Conservation (phyloP, 1,140 invertebrate genomes). For the Drosophila gunungcola region DNA sequence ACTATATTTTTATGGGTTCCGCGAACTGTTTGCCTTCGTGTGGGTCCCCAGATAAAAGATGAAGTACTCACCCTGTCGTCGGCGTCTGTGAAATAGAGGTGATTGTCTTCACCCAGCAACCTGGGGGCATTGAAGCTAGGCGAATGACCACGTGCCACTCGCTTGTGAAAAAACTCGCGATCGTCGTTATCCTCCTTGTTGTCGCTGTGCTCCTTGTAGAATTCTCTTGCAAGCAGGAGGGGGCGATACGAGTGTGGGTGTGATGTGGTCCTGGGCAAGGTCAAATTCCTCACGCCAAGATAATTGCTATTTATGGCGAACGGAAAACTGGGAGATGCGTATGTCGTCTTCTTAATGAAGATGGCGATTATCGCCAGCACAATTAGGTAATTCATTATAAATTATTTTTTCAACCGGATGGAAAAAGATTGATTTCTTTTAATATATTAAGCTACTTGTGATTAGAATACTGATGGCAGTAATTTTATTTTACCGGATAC, state of each 20-base stretch:
- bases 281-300: constrained; percentile 24
- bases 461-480: background rate
- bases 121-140: constrained; percentile 19
- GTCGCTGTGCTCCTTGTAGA: background rate
- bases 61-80: constrained; percentile 56
- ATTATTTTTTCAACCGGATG: background rate
- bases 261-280: constrained; percentile 20
- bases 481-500: constrained; percentile 5
- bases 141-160: constrained; percentile 39
- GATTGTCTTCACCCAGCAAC: constrained; percentile 37
- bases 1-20: constrained; percentile 49
- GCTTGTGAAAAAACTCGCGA: constrained; percentile 12
- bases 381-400: constrained; percentile 14
- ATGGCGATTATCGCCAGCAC: background rate
- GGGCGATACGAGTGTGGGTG: constrained; percentile 1
- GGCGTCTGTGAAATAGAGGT: constrained; percentile 29
- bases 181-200: background rate
- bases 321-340: constrained; percentile 6
- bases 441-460: background rate
- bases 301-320: constrained; percentile 17
- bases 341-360: background rate
- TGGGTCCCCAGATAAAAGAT: constrained; percentile 22
- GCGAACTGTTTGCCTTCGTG: constrained; percentile 23
- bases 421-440: background rate
- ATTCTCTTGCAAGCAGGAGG: too few species aligned